Percentiles rank a stretch among this genome's conserved stretches.
These are phyloP conservation scores for Eulacestoma nigropectus DNA, from an alignment of 2,113 vertebrate genomes.

Conservation along the genomic window DNA sequence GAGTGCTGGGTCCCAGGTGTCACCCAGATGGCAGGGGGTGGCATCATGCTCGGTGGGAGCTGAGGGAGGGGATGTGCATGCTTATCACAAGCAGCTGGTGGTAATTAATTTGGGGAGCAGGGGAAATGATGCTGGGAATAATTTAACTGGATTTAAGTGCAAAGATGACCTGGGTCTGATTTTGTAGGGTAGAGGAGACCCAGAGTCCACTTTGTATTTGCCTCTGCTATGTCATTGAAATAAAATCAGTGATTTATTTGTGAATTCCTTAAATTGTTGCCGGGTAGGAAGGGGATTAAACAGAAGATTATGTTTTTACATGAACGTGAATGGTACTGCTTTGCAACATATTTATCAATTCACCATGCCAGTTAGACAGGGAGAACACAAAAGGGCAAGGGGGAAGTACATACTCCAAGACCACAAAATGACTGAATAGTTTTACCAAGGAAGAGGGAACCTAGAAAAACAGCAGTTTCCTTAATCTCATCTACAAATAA, in stretches of 20 bases:
- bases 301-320: not conserved
- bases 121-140: not conserved
- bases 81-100: not conserved
- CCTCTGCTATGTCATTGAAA: not conserved
- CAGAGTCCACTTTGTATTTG: not conserved
- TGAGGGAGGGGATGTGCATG: not conserved
- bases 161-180: not conserved
- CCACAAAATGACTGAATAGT: not conserved
- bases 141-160: not conserved
- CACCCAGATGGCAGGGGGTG: not conserved
- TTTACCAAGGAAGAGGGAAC: not conserved
- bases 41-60: accelerated
- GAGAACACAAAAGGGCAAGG: not conserved
- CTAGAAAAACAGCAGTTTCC: not conserved
- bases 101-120: not conserved
- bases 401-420: not conserved
- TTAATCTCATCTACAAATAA: not conserved
- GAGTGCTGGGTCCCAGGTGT: not conserved
- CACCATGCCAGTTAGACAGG: not conserved
- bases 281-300: not conserved
- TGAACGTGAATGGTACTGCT: not conserved
- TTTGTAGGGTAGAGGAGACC: not conserved
- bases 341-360: not conserved
- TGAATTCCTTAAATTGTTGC: slow-evolving; percentile 28
- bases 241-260: slow-evolving; percentile 44